Conservation (phyloP, 2,888 invertebrate genomes). For the Drosophila mulleri region DNA sequence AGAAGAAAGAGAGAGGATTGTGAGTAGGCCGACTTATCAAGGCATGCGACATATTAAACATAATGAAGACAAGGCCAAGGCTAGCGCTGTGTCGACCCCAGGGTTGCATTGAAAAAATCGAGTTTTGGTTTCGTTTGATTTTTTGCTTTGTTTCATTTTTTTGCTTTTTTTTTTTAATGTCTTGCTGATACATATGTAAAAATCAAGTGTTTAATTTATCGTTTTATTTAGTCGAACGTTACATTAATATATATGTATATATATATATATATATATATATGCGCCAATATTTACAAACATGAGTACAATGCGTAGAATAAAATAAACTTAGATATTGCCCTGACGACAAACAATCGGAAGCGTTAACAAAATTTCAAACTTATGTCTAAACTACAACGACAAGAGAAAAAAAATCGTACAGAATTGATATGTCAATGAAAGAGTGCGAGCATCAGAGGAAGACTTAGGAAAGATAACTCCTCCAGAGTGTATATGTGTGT, state of each 20-base stretch:
- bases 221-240: slow-evolving; percentile 39
- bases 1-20: slow-evolving; percentile 23
- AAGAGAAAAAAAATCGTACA: slow-evolving; percentile 32
- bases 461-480: slow-evolving; percentile 19
- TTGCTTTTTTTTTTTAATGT: slow-evolving; percentile 12
- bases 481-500: slow-evolving; percentile 17
- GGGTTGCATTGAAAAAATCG: slow-evolving; percentile 33
- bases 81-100: slow-evolving; percentile 14
- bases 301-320: slow-evolving; percentile 55
- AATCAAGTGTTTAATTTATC: slow-evolving; percentile 37
- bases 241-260: slow-evolving; percentile 30
- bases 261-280: slow-evolving; percentile 44
- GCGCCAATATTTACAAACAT: slow-evolving; percentile 77
- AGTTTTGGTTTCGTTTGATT: slow-evolving; percentile 23
- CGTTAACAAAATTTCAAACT: slow-evolving; percentile 38
- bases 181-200: slow-evolving; percentile 21
- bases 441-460: slow-evolving; percentile 43
- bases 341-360: slow-evolving; percentile 49
- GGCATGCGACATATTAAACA: slow-evolving; percentile 7
- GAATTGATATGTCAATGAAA: slow-evolving; percentile 35
- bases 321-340: slow-evolving; percentile 57
- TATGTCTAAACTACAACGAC: slow-evolving; percentile 51
- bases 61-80: slow-evolving; percentile 31
- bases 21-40: slow-evolving; percentile 30
- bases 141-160: slow-evolving; percentile 15